Evolutionary conservation across 2,888 invertebrate genomes (phyloP), one percentile per base, ranked within the genome.

Genomic region (Troides oblongomaculatus): DNA sequence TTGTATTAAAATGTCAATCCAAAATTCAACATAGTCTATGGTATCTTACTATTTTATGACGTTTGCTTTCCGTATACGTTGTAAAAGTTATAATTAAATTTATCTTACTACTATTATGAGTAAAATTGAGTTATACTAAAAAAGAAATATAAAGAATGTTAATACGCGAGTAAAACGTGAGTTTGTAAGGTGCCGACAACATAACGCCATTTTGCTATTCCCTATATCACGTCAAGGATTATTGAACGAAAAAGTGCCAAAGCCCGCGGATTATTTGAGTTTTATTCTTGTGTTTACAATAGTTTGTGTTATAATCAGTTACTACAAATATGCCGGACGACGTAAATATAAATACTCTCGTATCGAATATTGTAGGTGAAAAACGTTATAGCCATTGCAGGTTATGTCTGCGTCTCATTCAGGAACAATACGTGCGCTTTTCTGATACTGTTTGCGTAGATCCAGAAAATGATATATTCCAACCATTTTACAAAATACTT

Each of bases 301-400:
- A 58, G 23, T 21, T 58, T 23, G 12, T 25, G 23, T 58, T 58
- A 23, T 23, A 10, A 58, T 58, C 7, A 7, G 23, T 58, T 53
- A 5, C 10, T 58, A 10, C 39, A 56, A 75, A 67, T 71, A 85
- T 86, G 84, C 68, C 76, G 36, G 79, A 81, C 67, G 79, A 80
- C 66, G 71, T 76, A 0, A 81, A 87, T 74, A 73, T 88, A 36
- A 84, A 78, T 74, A 72, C 76, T 46, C 76, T 92, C 17, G 77
- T 92, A n/a, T 82, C 82, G 0, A 87, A 88, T 75, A 78, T 92
- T 56, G 72, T 90, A 8, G 84, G 78, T 61, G 82, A 84, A 73
- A 87, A 87, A 62, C 79, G 76, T 46, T 86, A 79, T 70, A 89
- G 84, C 66, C 83, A 91, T 81, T 92, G 92, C 75, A 89, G 91